Evolutionary conservation across 2,888 invertebrate genomes (phyloP), one percentile per base, ranked within the genome.

Genomic region (Campoplex nolae): DNA sequence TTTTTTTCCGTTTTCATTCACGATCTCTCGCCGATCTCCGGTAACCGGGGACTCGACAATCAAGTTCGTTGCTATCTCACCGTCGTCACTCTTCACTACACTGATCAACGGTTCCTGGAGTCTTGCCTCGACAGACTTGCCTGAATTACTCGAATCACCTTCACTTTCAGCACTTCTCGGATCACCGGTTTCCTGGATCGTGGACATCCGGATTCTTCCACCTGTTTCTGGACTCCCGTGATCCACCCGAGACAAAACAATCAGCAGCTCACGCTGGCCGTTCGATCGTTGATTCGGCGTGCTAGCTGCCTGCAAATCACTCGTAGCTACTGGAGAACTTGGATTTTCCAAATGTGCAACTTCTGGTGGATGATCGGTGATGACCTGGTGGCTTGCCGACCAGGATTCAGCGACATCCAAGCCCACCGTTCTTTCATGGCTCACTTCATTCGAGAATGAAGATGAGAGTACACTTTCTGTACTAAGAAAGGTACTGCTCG

Each of bases 241-340:
- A 70, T 92, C 91, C 38, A 93, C 81, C 23, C 92, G 90, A 18
- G 93, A 91, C 83, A 94, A 78, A 11, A 91, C 84, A 1, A 94
- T 87, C 77, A 90, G 80, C 48, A 93, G 75, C 65, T 83, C 87
- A 7, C 88, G 82, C 9, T 75, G 84, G 16, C 23, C 70, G 18
- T 70, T 70, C 0, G 78, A 16, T 38, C 70, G 51, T 8, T 78
- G 73, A 65, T 23, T 70, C 18, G 71, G 32, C 16, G 79, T 65
- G 28, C 42, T 54, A 48, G 62, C 11, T 4, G 23, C 65, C 2
- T n/a, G 35, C 16, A 45, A 16, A 32, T 42, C 65, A 16, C 7
- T 74, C 28, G 9, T 16, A 7, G 38, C 2, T 18, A n/a, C 6
- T 9, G 62, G 70, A 56, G 56, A 32, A 70, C 28, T n/a, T n/a